A percentile compares a stretch with the other conserved stretches of the same genome.
Evolutionary conservation across 2,113 vertebrate genomes (phyloP).

Genomic region (Drymodes brunneopygia): DNA sequence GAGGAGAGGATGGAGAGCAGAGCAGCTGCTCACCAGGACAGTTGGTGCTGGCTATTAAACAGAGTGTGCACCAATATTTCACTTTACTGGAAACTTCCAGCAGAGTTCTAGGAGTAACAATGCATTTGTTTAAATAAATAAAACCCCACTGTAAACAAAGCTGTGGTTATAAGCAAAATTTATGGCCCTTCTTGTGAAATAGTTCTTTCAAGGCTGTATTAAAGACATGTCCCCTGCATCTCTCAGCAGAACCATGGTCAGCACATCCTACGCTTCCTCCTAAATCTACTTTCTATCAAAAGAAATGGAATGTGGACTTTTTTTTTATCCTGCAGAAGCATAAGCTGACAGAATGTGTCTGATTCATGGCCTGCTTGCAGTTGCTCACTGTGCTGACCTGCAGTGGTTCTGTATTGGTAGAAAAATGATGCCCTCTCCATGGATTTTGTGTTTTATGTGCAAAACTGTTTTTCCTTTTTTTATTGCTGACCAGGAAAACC

Average conservation of each 20-base stretch:
- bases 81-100: background rate
- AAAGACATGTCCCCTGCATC: background rate
- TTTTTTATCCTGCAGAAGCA: background rate
- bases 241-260: background rate
- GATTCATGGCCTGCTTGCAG: background rate
- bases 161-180: background rate
- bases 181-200: background rate
- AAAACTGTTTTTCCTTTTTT: background rate
- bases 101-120: background rate
- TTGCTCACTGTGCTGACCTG: background rate
- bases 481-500: background rate
- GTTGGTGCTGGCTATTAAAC: background rate
- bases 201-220: background rate
- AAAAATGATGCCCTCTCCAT: background rate
- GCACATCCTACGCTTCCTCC: background rate
- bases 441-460: background rate
- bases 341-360: background rate
- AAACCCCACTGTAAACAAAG: background rate
- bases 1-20: background rate
- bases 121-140: background rate
- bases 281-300: background rate
- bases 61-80: background rate
- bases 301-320: accelerated
- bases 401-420: background rate
- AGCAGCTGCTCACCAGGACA: background rate